Percentiles rank a stretch among this genome's conserved stretches.
Conservation (phyloP, 2,113 vertebrate species). For the Larimichthys crocea region DNA sequence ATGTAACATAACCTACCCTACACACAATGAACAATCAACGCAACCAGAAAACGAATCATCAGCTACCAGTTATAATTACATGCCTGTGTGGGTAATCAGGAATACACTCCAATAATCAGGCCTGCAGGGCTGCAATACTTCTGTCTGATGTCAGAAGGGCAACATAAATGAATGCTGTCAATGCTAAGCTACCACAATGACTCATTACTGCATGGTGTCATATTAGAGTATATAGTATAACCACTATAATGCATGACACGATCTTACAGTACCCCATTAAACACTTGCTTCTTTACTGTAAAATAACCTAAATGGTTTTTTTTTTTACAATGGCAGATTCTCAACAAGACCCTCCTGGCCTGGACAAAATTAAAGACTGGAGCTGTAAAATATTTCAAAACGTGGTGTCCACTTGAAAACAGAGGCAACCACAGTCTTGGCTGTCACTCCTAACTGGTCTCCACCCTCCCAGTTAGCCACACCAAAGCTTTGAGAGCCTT, state of each 20-base stretch:
- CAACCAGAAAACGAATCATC: slow-evolving; percentile 5
- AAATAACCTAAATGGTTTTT: too few relatives aligned
- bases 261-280: neutral
- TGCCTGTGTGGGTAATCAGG: neutral
- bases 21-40: slow-evolving; percentile 35
- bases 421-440: slow-evolving; percentile 36
- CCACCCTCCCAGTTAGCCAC: slow-evolving; percentile 66
- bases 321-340: neutral
- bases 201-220: neutral
- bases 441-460: slow-evolving; percentile 59
- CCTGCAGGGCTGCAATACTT: slow-evolving; percentile 10
- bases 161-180: neutral
- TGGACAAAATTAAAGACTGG: slow-evolving; percentile 41
- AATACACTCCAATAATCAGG: slow-evolving; percentile 42
- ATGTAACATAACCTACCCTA: neutral
- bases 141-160: neutral
- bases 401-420: slow-evolving; percentile 49
- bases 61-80: slow-evolving; percentile 47
- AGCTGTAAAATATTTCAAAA: slow-evolving; percentile 37
- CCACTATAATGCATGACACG: neutral
- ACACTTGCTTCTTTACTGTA: neutral
- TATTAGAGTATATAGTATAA: neutral
- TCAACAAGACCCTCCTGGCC: neutral
- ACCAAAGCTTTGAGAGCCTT: slow-evolving; percentile 41
- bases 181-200: neutral